phyloP scores from a whole-genome alignment of 2,797 vertebrate genomes.

The Pangasius macronema region DNA sequence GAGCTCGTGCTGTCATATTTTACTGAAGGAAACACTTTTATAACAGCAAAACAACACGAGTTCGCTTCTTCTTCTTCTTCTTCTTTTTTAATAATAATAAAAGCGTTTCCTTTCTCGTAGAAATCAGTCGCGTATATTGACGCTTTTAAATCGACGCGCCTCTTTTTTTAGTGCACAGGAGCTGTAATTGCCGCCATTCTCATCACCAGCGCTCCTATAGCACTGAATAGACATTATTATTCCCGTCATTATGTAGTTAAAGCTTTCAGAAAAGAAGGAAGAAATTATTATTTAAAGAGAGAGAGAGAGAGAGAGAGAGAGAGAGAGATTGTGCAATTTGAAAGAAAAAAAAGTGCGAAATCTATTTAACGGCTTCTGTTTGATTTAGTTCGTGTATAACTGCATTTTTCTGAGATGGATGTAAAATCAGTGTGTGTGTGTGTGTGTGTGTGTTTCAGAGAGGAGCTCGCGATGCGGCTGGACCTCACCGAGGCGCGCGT shows the following conservation, averaged over 20 bases:
- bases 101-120: background rate
- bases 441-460: slow-evolving; percentile 72
- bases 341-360: background rate
- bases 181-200: background rate
- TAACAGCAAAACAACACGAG: background rate
- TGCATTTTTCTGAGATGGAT: background rate
- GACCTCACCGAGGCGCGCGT: slow-evolving; percentile 96
- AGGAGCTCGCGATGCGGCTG: slow-evolving; percentile 96
- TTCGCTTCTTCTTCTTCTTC: no score
- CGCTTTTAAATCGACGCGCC: background rate
- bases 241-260: slow-evolving; percentile 77
- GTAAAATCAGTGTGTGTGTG: background rate
- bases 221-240: slow-evolving; percentile 74
- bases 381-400: background rate
- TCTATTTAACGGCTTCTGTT: background rate
- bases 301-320: background rate
- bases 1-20: no score
- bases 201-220: slow-evolving; percentile 7
- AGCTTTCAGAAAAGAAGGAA: background rate
- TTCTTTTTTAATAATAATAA: background rate
- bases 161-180: background rate
- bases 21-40: background rate
- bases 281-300: background rate
- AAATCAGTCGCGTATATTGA: background rate
- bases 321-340: background rate